These are phyloP conservation scores for Orientallactaga bullata DNA, from an alignment of 2,113 vertebrate species.

Conservation along the genomic window DNA sequence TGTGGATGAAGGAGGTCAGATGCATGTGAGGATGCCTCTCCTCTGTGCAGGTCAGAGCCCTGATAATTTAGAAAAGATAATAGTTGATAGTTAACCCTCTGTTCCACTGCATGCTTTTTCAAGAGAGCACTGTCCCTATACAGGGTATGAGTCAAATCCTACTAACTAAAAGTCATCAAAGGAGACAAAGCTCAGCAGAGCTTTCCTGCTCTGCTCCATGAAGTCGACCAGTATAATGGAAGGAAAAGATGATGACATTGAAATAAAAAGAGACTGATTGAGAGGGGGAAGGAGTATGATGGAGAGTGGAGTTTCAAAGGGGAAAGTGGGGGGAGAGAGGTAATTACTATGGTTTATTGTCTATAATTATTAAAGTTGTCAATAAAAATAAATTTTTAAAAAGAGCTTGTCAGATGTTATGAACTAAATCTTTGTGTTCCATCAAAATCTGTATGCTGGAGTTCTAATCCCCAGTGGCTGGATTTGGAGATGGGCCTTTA, in stretches of 20 bases:
- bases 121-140: not conserved
- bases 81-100: not conserved
- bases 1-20: slow-evolving; percentile 31
- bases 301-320: no score
- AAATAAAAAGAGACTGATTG: no score
- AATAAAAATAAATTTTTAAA: no score
- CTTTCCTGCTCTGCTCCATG: not conserved
- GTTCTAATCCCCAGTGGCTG: not conserved
- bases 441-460: no score
- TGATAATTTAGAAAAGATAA: not conserved
- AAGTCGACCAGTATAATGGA: no score
- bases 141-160: not conserved
- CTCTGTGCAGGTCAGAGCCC: not conserved
- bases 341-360: no score
- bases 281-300: no score
- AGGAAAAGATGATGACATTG: no score
- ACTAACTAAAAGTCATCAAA: not conserved
- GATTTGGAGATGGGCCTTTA: slow-evolving; percentile 19
- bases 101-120: not conserved
- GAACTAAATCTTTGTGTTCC: not conserved
- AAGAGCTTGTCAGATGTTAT: not conserved
- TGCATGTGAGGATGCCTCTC: not conserved
- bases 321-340: no score
- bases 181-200: not conserved
- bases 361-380: no score